phyloP scores from a whole-genome alignment of 23 tunicate species.

The Phallusia fumigata region DNA sequence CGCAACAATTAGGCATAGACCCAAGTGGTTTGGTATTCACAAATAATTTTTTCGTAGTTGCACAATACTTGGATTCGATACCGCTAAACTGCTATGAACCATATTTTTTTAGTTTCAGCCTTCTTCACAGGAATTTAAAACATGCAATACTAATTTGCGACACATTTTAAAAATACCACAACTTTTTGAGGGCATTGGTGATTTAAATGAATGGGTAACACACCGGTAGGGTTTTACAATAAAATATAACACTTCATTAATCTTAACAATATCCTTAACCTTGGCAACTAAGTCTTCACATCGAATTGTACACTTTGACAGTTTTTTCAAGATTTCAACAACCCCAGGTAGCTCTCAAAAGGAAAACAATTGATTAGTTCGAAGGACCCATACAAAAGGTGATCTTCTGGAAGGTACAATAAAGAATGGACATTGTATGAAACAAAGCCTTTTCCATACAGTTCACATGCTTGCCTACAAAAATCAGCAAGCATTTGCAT shows the following conservation, averaged over 20 bases:
- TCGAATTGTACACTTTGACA: neutral
- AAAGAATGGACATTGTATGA: neutral
- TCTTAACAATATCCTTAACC: neutral
- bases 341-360: neutral
- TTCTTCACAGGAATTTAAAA: too few species aligned
- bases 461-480: neutral
- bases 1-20: too few species aligned
- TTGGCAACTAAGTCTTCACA: neutral
- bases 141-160: too few species aligned
- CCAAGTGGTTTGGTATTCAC: too few species aligned
- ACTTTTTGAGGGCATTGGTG: too few species aligned
- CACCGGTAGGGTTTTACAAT: neutral
- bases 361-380: neutral
- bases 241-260: neutral
- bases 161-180: too few species aligned
- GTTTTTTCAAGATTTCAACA: neutral
- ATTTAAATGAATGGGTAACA: too few species aligned
- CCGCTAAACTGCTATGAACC: too few species aligned
- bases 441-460: constrained; percentile 7
- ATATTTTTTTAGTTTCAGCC: too few species aligned
- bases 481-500: constrained; percentile 19
- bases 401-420: neutral
- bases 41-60: too few species aligned
- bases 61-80: too few species aligned
- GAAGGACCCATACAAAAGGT: neutral